Percentiles rank a stretch among this genome's conserved stretches.
Conservation (phyloP, 2,797 vertebrate species). For the Glyptemys insculpta region DNA sequence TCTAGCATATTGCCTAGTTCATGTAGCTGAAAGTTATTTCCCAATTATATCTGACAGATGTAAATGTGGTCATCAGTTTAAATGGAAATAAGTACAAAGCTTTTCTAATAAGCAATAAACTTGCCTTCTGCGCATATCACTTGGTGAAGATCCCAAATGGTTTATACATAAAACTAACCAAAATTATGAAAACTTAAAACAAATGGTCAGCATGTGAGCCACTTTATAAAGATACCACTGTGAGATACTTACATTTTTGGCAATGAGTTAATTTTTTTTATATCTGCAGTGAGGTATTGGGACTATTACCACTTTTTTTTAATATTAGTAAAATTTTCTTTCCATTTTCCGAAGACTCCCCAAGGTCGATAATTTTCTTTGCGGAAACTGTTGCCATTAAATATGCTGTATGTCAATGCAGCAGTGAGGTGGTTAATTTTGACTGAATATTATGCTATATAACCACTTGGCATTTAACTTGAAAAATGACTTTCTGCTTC, state of each 20-base stretch:
- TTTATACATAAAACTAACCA: background rate
- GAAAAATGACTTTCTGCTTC: conserved; percentile 99
- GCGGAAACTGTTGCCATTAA: conserved; percentile 81
- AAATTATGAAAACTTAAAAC: conserved; percentile 19
- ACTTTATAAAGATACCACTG: background rate
- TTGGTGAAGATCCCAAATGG: background rate
- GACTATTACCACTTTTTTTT: conserved; percentile 26
- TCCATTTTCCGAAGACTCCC: conserved; percentile 70
- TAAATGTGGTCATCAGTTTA: background rate
- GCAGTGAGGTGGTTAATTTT: conserved; percentile 94
- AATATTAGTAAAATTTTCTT: conserved; percentile 78
- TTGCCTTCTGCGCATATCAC: background rate
- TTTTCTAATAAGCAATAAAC: background rate
- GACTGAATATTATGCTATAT: conserved; percentile 96
- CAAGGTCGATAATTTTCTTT: conserved; percentile 78
- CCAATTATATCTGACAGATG: background rate
- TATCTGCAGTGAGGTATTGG: conserved; percentile 43
- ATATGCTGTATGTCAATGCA: conserved; percentile 89
- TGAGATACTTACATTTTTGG: conserved; percentile 14
- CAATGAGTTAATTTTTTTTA: conserved; percentile 44
- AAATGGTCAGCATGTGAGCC: background rate
- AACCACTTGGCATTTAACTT: conserved; percentile 99
- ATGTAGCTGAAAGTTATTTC: background rate
- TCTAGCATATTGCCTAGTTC: background rate
- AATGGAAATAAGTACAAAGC: background rate